Evolutionary conservation across 2,797 vertebrate species (phyloP), one percentile per base, ranked within the genome.

Genomic region (Ceryle rudis): DNA sequence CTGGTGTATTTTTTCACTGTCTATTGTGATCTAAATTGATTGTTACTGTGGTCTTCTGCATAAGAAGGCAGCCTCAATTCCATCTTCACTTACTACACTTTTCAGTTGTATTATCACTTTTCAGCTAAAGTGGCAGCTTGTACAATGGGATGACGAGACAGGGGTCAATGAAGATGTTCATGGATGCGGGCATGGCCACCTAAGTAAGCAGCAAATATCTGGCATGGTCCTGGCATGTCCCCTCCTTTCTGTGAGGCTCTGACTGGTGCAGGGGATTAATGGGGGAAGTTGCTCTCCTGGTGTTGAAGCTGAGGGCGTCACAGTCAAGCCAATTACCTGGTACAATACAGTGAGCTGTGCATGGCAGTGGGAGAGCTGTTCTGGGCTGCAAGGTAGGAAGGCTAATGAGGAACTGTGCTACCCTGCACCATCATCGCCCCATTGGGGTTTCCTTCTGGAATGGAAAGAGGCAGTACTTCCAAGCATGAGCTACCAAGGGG

Each of bases 1-100:
- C 93, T 94, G 69, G 83, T 94, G 15, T 62, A 60, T 85, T 96
- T 96, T 28, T 93, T 95, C 94, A 75, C 86, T 64, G 57, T 67
- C 23, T 95, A 0, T 54, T 90, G n/a, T 90, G 26, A n/a, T 95
- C 90, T 73, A 67, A 19, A 60, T 31, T 54, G 66, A 26, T 72
- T 67, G 84, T 73, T 57, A 35, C 86, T 65, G 44, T 74, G 66
- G 42, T 91, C 28, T 71, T 72, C 67, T 89, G n/a, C 62, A 44
- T 87, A 41, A 81, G 85, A 69, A 90, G 46, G 33, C 71, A 83
- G 29, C 61, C 41, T 47, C 2, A 4, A 39, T 58, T 89, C 60
- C 23, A 7, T 55, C 46, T 15, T 60, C 69, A 39, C 19, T 88
- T 74, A 21, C 33, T 66, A 16, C 5, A 2, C 14, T 80, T 46